Base-by-base conservation (phyloP, 2,888 invertebrate species). In the Brachypterus glaber region DNA sequence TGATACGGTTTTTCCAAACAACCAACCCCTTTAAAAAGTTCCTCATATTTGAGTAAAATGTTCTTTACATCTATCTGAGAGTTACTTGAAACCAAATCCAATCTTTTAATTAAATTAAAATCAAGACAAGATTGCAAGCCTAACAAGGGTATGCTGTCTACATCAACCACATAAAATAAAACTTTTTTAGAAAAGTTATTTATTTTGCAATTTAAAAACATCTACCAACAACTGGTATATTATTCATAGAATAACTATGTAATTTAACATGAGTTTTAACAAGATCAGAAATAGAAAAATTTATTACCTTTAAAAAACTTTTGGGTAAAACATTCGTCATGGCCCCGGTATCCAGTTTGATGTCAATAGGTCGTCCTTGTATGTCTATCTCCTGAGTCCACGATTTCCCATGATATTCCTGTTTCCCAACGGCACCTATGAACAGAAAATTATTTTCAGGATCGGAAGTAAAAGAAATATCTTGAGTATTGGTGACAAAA, bases 1-100 rank as follows among this genome's bases (percentile, higher is more conserved):
- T 44, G 33, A 33, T 52, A 40, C 9, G 39, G 30, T 21, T 37
- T 39, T 21, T 41, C 29, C 7, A 52, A 21, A 26, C 41, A 42
- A 2, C 49, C 48, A 21, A 42, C 43, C 1, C 47, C 46, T 29
- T 35, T 33, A 35, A 49, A 52, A 5, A 46, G 17, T 11, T 12
- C 9, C 15, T 33, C 14, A 39, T 43, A 30, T 40, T 49, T 33
- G 7, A 41, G 33, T 24, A 39, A 25, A n/a, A 45, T 4, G 12
- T 35, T 18, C 17, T 38, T 21, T 21, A 24, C n/a, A 9, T 17
- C 9, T 7, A 13, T 17, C 5, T 33, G 34, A 4, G n/a, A 13
- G 7, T 31, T 33, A 3, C 40, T 33, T 35, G 33, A 17, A 30
- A 33, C 17, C 12, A 17, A 9, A 7, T 40, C 14, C 17, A 40